Percentiles rank a stretch among this genome's conserved stretches.
phyloP scores from a whole-genome alignment of 2,113 vertebrate genomes.

The Synodontis membranacea region DNA sequence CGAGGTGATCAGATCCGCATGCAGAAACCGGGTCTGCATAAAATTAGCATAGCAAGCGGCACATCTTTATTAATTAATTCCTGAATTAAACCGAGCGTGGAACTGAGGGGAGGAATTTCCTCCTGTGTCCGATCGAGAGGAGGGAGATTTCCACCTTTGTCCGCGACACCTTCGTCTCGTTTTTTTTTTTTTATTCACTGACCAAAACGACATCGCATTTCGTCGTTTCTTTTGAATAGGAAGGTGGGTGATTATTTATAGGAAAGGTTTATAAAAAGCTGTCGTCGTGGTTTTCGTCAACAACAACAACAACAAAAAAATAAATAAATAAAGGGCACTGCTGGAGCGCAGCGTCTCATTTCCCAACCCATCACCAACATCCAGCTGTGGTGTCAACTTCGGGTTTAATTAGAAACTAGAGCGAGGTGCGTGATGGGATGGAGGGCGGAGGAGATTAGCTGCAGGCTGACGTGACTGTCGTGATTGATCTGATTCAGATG shows the following conservation, averaged over 20 bases:
- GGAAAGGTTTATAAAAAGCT: neutral
- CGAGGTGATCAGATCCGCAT: neutral
- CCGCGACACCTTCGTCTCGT: neutral
- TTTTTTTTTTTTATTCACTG: neutral
- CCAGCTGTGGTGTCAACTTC: neutral
- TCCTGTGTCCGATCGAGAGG: neutral
- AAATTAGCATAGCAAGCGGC: neutral
- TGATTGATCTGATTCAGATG: constrained; percentile 34
- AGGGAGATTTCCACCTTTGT: neutral
- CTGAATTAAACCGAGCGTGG: neutral
- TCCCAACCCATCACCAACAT: neutral
- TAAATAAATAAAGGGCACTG: neutral
- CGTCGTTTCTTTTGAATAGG: neutral
- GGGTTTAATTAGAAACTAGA: constrained; percentile 12
- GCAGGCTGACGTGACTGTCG: constrained; percentile 31
- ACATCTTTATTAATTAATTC: constrained; percentile 6
- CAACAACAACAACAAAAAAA: too few relatives aligned
- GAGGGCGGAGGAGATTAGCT: neutral
- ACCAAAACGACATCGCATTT: neutral
- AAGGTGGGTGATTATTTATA: neutral
- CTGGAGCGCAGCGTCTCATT: neutral
- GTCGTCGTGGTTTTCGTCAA: neutral
- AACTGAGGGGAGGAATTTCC: neutral
- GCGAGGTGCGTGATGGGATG: neutral
- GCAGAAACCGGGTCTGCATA: neutral